Evolutionary conservation across 2,113 vertebrate species (phyloP).

Genomic region (Origma solitaria): DNA sequence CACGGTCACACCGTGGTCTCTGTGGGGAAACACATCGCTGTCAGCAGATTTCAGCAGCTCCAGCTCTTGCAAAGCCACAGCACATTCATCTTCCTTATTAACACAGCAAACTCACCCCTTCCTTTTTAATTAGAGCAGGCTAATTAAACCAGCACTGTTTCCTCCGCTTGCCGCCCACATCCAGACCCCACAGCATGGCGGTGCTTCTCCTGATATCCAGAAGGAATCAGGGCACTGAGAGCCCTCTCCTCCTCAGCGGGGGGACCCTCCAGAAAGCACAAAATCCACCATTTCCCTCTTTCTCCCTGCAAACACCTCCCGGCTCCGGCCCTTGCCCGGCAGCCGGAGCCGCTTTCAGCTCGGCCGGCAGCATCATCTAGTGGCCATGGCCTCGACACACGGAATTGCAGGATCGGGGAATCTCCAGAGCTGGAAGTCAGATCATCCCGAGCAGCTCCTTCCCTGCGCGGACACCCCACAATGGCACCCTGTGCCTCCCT

Average conservation of each 20-base stretch:
- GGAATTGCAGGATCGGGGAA: not conserved
- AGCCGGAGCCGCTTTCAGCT: not conserved
- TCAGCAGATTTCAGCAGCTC: not conserved
- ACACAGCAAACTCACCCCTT: not conserved
- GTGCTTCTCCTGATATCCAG: accelerated
- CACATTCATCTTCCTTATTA: accelerated
- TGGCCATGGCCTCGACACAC: not conserved
- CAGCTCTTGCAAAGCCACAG: not conserved
- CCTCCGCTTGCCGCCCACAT: no score
- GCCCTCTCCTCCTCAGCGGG: accelerated
- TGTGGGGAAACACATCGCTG: accelerated
- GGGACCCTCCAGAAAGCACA: accelerated
- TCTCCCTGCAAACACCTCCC: no score
- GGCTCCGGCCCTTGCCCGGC: not conserved
- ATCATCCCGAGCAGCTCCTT: not conserved
- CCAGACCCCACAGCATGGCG: not conserved
- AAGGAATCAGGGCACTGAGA: not conserved
- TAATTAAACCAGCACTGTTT: not conserved
- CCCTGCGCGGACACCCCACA: not conserved
- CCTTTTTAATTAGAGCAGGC: not conserved
- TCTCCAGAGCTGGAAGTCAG: not conserved
- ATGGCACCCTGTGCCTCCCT: not conserved
- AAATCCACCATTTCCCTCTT: not conserved
- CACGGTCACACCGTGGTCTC: accelerated
- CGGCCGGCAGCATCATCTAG: constrained; percentile 27